Conservation (phyloP, 1,140 invertebrate species). For the Cryptotermes secundus region DNA sequence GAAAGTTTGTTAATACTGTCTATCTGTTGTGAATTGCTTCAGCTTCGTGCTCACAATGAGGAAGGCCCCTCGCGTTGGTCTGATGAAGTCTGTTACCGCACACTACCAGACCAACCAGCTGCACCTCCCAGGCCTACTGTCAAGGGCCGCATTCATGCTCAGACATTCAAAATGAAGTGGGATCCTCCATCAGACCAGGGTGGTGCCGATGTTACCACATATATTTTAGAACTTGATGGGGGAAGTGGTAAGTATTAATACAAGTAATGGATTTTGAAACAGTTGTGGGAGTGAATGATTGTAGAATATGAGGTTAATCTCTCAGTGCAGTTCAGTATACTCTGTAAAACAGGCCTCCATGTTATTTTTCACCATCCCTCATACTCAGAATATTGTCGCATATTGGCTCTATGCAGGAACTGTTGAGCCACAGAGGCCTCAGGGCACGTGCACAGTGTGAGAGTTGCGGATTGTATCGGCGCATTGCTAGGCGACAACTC, state of each 20-base stretch:
- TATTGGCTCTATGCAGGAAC: no score
- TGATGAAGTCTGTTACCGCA: constrained; percentile 70
- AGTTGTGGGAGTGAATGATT: background rate
- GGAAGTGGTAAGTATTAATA: constrained; percentile 47
- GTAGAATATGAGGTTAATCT: background rate
- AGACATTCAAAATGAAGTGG: constrained; percentile 76
- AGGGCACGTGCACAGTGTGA: no score
- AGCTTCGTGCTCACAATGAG: constrained; percentile 75
- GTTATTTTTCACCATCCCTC: no score
- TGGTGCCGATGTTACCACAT: constrained; percentile 72
- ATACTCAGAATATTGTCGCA: no score
- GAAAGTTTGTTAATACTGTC: background rate
- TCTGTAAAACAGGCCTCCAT: no score
- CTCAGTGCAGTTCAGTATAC: background rate
- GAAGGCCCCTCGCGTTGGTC: constrained; percentile 82
- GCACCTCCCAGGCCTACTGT: constrained; percentile 71
- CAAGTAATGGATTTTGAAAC: background rate
- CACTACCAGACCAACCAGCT: constrained; percentile 70
- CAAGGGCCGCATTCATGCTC: constrained; percentile 78
- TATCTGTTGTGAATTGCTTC: constrained; percentile 35
- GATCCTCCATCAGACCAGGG: constrained; percentile 76
- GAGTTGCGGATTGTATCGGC: no score
- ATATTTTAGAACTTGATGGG: constrained; percentile 63
- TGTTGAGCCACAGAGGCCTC: no score
- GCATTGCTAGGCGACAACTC: no score